Base-by-base conservation (phyloP, 2,888 invertebrate genomes). In the Gnatocerus cornutus region DNA sequence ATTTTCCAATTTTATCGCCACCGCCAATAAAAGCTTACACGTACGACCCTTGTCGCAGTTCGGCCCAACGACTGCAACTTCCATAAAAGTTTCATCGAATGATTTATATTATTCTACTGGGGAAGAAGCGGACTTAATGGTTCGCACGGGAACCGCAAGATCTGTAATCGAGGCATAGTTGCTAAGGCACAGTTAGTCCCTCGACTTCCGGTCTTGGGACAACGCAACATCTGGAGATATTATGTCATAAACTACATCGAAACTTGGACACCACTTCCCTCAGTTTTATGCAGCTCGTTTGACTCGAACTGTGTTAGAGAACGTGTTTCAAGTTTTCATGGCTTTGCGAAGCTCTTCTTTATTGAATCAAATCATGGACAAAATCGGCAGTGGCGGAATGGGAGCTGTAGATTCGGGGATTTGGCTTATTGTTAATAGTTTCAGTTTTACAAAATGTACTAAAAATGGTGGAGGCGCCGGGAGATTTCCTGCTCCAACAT, bases 81-180 rank as follows among this genome's bases (percentile, higher is more conserved):
- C 64, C 62, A 68, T 68, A 62, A 68, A 68, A 68, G 53, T 55
- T 68, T 68, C 62, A 68, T 61, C 53, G 46, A 62, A 68, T 68
- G 68, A 68, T 68, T 68, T 68, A 68, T 68, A 55, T 55, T 53
- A 53, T 68, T 68, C 68, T 46, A 13, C 27, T 39, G 62, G 62
- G 50, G 16, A 48, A 45, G 59, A 43, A 43, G 41, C 21, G 27
- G 59, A 37, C 50, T 48, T 50, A 62, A 62, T 50, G 62, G 62
- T 50, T 62, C 62, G 50, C 62, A 50, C 50, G 48, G 62, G 62
- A 50, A 16, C 48, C 45, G 45, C 59, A 45, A 45, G 59, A 59
- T 59, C 45, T 45, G 59, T 59, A 59, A 59, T 59, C 59, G 59
- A 14, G 45, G n/a, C 45, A 33, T 33, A 39, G 12, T 14, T 56